These are phyloP conservation scores for Sialia sialis DNA, from an alignment of 2,113 vertebrate genomes.

Conservation along the genomic window DNA sequence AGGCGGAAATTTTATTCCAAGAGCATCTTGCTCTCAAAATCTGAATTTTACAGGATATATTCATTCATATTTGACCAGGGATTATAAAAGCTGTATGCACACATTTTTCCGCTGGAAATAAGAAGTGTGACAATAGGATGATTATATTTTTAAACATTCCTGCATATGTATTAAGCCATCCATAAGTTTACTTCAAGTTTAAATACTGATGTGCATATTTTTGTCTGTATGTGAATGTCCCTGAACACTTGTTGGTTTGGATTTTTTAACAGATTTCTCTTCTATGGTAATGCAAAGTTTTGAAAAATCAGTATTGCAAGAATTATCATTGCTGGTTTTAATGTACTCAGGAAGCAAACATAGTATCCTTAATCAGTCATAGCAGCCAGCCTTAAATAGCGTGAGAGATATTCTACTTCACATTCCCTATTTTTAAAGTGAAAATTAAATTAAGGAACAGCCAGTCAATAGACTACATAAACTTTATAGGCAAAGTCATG, in stretches of 20 bases:
- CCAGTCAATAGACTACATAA: neutral
- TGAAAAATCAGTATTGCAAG: neutral
- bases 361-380: neutral
- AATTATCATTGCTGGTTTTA: slow-evolving; percentile 9
- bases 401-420: neutral
- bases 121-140: neutral
- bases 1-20: neutral
- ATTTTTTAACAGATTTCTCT: neutral
- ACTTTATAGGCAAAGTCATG: neutral
- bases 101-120: neutral
- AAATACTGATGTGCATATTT: neutral
- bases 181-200: neutral
- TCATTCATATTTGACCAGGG: neutral
- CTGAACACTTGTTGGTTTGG: neutral
- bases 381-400: neutral
- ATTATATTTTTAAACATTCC: neutral
- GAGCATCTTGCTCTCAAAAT: neutral
- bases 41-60: neutral
- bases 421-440: neutral
- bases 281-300: neutral
- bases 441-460: neutral
- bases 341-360: neutral
- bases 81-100: neutral
- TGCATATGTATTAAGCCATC: neutral
- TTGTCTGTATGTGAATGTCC: neutral